These are phyloP conservation scores for Nesogale talazaci DNA, from an alignment of 2,113 vertebrate genomes.

Conservation along the genomic window DNA sequence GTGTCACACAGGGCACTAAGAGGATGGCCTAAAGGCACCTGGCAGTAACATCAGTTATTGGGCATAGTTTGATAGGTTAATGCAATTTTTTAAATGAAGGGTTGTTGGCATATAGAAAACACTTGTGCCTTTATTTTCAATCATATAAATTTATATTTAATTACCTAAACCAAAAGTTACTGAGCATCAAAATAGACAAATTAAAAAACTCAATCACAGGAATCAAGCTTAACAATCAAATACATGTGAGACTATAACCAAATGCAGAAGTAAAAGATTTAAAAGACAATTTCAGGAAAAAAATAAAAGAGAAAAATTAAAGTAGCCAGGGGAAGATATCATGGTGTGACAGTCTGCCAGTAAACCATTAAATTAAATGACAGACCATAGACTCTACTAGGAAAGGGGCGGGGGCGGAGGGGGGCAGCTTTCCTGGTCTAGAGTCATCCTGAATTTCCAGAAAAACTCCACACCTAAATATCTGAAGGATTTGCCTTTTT, in stretches of 20 bases:
- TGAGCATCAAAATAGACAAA: background rate
- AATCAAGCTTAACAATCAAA: background rate
- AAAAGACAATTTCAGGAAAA: slow-evolving; percentile 24
- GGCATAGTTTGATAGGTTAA: background rate
- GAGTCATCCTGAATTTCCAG: slow-evolving; percentile 30
- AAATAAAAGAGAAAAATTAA: slow-evolving; percentile 19
- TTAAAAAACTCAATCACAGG: slow-evolving; percentile 18
- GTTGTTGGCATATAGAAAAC: slow-evolving; percentile 1
- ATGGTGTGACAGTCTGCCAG: background rate
- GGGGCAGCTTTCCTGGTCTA: background rate
- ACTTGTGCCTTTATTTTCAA: background rate
- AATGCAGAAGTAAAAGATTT: slow-evolving; percentile 34
- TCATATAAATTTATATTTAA: slow-evolving; percentile 2
- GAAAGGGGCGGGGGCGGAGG: too few species aligned
- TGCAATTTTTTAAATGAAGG: background rate
- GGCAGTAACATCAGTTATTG: background rate
- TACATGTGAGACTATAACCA: background rate
- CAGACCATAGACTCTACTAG: too few species aligned
- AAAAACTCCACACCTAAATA: slow-evolving; percentile 16
- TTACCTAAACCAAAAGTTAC: background rate
- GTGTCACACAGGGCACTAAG: background rate
- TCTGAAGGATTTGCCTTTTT: background rate
- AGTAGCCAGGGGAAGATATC: background rate
- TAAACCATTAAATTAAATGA: slow-evolving; percentile 30
- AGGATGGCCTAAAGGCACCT: background rate